These are phyloP conservation scores for Decapterus maruadsi DNA, from an alignment of 2,797 vertebrate genomes.

Conservation along the genomic window DNA sequence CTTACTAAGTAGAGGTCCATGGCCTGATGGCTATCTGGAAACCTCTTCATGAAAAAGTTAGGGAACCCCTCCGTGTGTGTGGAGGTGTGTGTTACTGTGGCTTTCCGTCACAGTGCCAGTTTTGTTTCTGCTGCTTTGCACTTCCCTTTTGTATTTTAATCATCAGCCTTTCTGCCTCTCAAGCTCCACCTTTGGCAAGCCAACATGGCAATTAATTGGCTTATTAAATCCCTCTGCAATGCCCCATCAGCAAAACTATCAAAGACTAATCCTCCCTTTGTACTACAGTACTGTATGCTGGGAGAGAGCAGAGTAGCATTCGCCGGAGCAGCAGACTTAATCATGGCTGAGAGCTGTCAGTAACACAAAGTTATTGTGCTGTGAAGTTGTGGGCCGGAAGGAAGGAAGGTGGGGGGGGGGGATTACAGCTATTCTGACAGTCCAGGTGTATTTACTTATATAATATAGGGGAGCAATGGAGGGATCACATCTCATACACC, in stretches of 20 bases:
- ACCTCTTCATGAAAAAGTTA: slow-evolving; percentile 34
- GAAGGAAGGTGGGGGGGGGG: slow-evolving; percentile 19
- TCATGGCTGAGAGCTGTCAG: slow-evolving; percentile 51
- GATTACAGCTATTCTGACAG: slow-evolving; percentile 31
- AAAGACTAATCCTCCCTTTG: slow-evolving; percentile 80
- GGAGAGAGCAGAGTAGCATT: slow-evolving; percentile 28
- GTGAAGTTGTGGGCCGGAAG: slow-evolving; percentile 14
- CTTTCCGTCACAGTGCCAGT: slow-evolving; percentile 52
- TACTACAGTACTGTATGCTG: slow-evolving; percentile 49
- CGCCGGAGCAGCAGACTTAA: slow-evolving; percentile 58
- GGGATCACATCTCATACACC: not conserved
- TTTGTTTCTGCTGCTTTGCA: slow-evolving; percentile 66
- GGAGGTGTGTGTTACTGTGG: slow-evolving; percentile 24
- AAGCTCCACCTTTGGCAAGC: slow-evolving; percentile 77
- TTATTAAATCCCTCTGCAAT: slow-evolving; percentile 81
- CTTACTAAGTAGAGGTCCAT: slow-evolving; percentile 17
- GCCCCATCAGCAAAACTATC: slow-evolving; percentile 83
- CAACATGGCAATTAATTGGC: slow-evolving; percentile 81
- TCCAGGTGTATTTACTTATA: slow-evolving; percentile 28
- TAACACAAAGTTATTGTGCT: slow-evolving; percentile 49
- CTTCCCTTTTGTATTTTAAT: slow-evolving; percentile 73
- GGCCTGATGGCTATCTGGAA: slow-evolving; percentile 30
- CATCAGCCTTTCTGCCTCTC: slow-evolving; percentile 60
- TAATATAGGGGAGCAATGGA: slow-evolving; percentile 10
- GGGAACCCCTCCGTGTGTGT: slow-evolving; percentile 41